Percentiles rank a stretch among this genome's conserved stretches.
Conservation (phyloP, 92 coral and sea anemone genomes). For the Diadumene lineata region DNA sequence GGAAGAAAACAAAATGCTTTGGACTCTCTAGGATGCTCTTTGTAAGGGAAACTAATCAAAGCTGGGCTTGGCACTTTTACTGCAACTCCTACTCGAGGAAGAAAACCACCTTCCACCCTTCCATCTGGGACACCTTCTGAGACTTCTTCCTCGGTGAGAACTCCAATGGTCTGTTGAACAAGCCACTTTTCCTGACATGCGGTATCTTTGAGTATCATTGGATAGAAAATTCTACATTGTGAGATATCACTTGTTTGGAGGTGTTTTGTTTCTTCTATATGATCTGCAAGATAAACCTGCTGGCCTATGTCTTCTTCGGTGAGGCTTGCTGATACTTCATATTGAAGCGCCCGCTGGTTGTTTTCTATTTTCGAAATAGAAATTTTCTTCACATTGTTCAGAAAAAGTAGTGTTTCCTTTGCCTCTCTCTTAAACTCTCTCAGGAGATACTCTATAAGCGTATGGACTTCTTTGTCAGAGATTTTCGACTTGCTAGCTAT, state of each 20-base stretch:
- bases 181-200: conserved; percentile 56
- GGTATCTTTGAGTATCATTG: conserved; percentile 51
- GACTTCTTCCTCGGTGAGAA: not conserved
- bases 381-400: conserved; percentile 71
- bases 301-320: conserved; percentile 32
- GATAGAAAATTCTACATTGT: conserved; percentile 54
- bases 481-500: conserved; percentile 58
- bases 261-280: conserved; percentile 38
- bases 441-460: conserved; percentile 26
- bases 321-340: conserved; percentile 54
- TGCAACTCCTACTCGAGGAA: conserved; percentile 90
- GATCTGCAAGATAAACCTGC: conserved; percentile 41
- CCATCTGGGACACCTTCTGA: conserved; percentile 64
- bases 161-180: conserved; percentile 67
- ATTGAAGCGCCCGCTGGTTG: conserved; percentile 28
- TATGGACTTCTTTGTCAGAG: conserved; percentile 30
- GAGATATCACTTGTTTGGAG: conserved; percentile 45
- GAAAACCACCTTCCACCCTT: conserved; percentile 55
- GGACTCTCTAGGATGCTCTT: not conserved
- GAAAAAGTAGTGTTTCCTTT: conserved; percentile 68
- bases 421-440: conserved; percentile 50
- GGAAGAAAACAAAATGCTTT: conserved; percentile 86
- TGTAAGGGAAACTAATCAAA: too few species aligned
- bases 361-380: conserved; percentile 60
- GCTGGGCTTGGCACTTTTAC: conserved; percentile 44